phyloP scores from a whole-genome alignment of 1,140 invertebrate species.

The Magallana gigas region DNA sequence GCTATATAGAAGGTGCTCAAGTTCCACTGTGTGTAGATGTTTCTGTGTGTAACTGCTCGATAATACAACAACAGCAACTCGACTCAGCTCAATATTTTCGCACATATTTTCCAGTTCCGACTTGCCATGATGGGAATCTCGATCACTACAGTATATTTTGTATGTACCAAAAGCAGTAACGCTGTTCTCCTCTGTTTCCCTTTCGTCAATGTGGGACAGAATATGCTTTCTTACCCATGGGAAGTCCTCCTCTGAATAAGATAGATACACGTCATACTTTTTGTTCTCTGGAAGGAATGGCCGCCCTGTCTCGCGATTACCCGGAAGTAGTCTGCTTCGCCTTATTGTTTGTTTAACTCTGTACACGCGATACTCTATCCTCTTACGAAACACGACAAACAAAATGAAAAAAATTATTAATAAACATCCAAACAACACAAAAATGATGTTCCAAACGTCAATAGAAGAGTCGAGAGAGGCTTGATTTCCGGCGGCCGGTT shows the following conservation, averaged over 20 bases:
- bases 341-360: neutral
- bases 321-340: neutral
- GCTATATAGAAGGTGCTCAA: neutral
- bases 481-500: too few species aligned
- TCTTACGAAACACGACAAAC: neutral
- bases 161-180: neutral
- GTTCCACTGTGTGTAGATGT: neutral
- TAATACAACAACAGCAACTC: neutral
- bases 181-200: neutral
- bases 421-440: neutral
- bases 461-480: neutral
- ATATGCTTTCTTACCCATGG: neutral
- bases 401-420: neutral
- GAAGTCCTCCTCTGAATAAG: neutral
- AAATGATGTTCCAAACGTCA: neutral
- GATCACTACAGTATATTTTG: neutral
- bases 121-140: neutral
- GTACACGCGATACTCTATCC: neutral
- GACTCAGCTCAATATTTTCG: neutral
- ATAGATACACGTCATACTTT: neutral
- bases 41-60: neutral
- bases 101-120: neutral
- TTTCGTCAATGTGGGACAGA: neutral
- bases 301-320: neutral
- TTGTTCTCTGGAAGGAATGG: neutral